Conservation (phyloP, 2,797 vertebrate species). For the Pterois miles region DNA sequence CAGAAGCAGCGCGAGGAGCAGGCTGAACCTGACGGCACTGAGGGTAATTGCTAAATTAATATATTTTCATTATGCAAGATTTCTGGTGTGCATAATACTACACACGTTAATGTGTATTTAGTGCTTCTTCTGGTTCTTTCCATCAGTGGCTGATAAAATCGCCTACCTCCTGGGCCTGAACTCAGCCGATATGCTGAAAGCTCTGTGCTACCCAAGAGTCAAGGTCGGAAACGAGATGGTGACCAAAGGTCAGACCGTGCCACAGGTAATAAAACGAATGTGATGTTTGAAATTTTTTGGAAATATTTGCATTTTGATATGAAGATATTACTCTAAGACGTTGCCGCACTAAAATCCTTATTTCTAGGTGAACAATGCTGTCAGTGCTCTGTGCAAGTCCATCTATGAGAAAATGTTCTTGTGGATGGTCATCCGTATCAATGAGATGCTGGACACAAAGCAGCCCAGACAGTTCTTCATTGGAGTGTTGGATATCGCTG, state of each 20-base stretch:
- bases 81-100: neutral
- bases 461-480: slow-evolving; percentile 87
- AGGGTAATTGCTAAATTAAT: slow-evolving; percentile 78
- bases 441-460: slow-evolving; percentile 87
- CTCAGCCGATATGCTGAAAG: slow-evolving; percentile 87
- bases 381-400: slow-evolving; percentile 87
- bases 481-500: slow-evolving; percentile 89
- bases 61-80: neutral
- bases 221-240: slow-evolving; percentile 88
- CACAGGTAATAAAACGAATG: too few relatives aligned
- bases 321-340: too few relatives aligned
- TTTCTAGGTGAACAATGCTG: slow-evolving; percentile 87
- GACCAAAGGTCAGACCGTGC: slow-evolving; percentile 87
- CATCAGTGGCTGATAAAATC: slow-evolving; percentile 87
- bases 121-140: neutral
- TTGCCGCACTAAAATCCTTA: too few relatives aligned
- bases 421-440: slow-evolving; percentile 90
- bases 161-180: slow-evolving; percentile 88
- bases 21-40: slow-evolving; percentile 88
- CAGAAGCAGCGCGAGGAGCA: slow-evolving; percentile 90
- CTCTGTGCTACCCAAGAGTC: slow-evolving; percentile 85
- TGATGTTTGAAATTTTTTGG: too few relatives aligned
- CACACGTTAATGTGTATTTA: neutral
- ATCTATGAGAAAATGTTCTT: slow-evolving; percentile 91
- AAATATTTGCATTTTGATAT: too few relatives aligned